These are phyloP conservation scores for Oryzias melastigma DNA, from an alignment of 2,113 vertebrate genomes.

Conservation along the genomic window DNA sequence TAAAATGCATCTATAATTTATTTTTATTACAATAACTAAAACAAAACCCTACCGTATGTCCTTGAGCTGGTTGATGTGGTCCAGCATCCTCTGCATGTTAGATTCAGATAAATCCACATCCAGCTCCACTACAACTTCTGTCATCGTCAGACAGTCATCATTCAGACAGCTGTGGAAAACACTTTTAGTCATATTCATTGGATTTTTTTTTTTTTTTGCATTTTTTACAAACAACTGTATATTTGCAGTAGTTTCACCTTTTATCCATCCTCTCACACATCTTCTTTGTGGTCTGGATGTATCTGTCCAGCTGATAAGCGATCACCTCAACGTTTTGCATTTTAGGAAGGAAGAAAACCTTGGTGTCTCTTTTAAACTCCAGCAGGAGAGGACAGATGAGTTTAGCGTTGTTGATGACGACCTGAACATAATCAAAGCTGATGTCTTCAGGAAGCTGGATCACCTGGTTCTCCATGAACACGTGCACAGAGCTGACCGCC, in stretches of 20 bases:
- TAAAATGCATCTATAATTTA: too few species aligned
- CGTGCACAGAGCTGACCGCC: conserved; percentile 66
- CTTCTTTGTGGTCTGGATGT: conserved; percentile 48
- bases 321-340: conserved; percentile 62
- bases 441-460: conserved; percentile 34
- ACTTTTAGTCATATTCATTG: background rate
- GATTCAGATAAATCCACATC: conserved; percentile 39
- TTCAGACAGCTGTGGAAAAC: conserved; percentile 27
- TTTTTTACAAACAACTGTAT: background rate
- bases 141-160: background rate
- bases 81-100: conserved; percentile 45
- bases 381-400: conserved; percentile 57
- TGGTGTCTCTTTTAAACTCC: conserved; percentile 62
- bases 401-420: conserved; percentile 41
- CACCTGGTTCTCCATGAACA: conserved; percentile 53
- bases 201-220: too few species aligned
- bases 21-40: too few species aligned
- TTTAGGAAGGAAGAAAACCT: conserved; percentile 58
- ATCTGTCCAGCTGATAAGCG: conserved; percentile 63
- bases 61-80: conserved; percentile 27
- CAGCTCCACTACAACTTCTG: conserved; percentile 11
- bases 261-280: conserved; percentile 57
- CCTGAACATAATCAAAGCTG: conserved; percentile 28
- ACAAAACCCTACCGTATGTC: conserved; percentile 41
- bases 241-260: conserved; percentile 12